phyloP scores from a whole-genome alignment of 2,113 vertebrate species.

The Ciconia boyciana region DNA sequence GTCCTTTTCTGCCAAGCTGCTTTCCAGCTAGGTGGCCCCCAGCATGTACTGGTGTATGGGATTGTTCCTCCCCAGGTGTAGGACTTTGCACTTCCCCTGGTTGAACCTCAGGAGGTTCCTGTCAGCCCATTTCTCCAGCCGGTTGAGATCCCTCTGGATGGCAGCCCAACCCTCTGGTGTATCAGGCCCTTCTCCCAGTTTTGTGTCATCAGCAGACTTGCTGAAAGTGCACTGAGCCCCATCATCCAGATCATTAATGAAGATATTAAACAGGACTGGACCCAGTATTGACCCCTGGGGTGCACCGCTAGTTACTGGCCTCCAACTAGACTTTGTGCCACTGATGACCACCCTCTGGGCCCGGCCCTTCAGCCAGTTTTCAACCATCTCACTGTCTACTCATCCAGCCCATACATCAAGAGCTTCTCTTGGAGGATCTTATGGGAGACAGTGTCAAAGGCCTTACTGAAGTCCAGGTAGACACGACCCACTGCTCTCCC shows the following conservation, averaged over 20 bases:
- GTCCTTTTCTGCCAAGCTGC: neutral
- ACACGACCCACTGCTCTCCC: neutral
- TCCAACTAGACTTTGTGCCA: neutral
- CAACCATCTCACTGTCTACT: neutral
- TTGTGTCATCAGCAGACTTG: neutral
- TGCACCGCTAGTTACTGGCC: neutral
- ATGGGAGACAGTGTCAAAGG: neutral
- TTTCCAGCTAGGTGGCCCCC: neutral
- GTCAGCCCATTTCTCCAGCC: neutral
- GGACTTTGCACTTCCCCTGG: neutral
- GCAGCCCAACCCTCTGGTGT: neutral
- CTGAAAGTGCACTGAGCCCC: neutral
- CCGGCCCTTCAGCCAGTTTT: neutral
- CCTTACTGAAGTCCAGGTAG: neutral
- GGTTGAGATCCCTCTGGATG: neutral
- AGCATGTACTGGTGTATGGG: neutral
- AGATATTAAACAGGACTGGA: neutral
- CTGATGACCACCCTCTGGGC: neutral
- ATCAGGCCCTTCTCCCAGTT: neutral
- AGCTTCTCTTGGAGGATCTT: neutral
- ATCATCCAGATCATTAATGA: neutral
- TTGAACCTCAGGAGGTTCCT: neutral
- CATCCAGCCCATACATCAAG: neutral
- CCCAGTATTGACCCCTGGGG: neutral
- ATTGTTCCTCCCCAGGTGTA: neutral